Percentiles rank a stretch among this genome's conserved stretches.
phyloP scores from a whole-genome alignment of 1,140 invertebrate genomes.

The Drusus annulatus region DNA sequence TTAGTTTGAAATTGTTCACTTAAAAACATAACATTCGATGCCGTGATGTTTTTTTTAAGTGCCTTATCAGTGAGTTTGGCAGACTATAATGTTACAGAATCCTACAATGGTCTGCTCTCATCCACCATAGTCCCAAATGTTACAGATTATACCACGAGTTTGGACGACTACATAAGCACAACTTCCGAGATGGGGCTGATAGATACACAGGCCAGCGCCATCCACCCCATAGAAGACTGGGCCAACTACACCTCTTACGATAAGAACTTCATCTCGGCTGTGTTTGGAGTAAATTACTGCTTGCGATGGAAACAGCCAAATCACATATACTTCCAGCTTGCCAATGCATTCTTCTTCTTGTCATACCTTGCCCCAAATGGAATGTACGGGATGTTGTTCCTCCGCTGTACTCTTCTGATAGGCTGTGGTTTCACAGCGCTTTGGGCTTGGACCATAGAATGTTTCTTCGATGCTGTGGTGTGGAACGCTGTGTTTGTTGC shows the following conservation, averaged over 20 bases:
- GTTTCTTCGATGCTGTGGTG: conserved; percentile 87
- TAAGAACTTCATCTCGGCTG: conserved; percentile 53
- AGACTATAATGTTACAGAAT: conserved; percentile 42
- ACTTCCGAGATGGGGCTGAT: conserved; percentile 50
- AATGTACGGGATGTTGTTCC: conserved; percentile 84
- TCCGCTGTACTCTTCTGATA: conserved; percentile 82
- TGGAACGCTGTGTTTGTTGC: conserved; percentile 89
- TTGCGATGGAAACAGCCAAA: conserved; percentile 75
- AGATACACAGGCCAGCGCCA: conserved; percentile 42
- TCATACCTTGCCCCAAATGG: conserved; percentile 86
- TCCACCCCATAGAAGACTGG: conserved; percentile 46
- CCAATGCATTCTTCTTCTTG: conserved; percentile 86
- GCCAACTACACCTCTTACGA: conserved; percentile 49
- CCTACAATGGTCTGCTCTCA: conserved; percentile 23
- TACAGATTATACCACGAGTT: conserved; percentile 43
- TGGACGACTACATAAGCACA: conserved; percentile 47
- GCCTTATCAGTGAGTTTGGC: conserved; percentile 53
- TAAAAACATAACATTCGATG: conserved; percentile 36
- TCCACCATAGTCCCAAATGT: conserved; percentile 35
- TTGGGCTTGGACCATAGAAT: conserved; percentile 89
- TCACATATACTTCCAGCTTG: conserved; percentile 87
- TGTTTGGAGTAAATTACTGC: conserved; percentile 69
- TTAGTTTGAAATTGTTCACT: conserved; percentile 2
- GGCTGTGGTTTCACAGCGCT: conserved; percentile 84
- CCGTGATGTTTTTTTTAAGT: conserved; percentile 56